phyloP scores from a whole-genome alignment of 2,113 vertebrate species.

The Rattus norvegicus region DNA sequence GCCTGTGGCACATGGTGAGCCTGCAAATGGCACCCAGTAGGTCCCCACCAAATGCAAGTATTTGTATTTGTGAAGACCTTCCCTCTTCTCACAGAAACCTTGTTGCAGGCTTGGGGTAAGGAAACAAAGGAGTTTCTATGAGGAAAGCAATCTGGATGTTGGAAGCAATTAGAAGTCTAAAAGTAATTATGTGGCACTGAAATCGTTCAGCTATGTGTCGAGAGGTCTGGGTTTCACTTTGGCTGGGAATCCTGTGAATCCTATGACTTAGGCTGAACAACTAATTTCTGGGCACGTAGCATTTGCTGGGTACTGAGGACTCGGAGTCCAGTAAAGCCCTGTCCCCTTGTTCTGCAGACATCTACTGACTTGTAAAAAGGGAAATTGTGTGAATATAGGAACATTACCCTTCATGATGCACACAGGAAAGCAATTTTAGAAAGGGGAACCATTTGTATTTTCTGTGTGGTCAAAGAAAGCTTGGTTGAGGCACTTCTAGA shows the following conservation, averaged over 20 bases:
- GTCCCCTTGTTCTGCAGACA: background rate
- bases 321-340: conserved; percentile 5
- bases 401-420: background rate
- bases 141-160: conserved; percentile 49
- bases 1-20: background rate
- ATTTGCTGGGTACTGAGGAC: conserved; percentile 15
- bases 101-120: background rate
- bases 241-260: conserved; percentile 22
- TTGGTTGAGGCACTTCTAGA: background rate
- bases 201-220: conserved; percentile 29
- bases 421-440: background rate
- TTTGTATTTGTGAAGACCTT: background rate
- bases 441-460: background rate
- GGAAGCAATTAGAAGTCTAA: conserved; percentile 64
- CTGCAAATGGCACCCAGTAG: background rate
- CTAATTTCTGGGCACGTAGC: conserved; percentile 30
- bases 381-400: background rate
- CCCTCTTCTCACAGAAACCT: background rate
- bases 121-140: conserved; percentile 35
- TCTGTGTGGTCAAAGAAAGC: background rate
- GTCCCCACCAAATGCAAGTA: background rate
- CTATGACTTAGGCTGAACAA: conserved; percentile 20
- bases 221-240: conserved; percentile 48
- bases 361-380: background rate
- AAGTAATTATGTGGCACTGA: conserved; percentile 60